phyloP scores from a whole-genome alignment of 1,140 invertebrate genomes.

The Drosophila sechellia region DNA sequence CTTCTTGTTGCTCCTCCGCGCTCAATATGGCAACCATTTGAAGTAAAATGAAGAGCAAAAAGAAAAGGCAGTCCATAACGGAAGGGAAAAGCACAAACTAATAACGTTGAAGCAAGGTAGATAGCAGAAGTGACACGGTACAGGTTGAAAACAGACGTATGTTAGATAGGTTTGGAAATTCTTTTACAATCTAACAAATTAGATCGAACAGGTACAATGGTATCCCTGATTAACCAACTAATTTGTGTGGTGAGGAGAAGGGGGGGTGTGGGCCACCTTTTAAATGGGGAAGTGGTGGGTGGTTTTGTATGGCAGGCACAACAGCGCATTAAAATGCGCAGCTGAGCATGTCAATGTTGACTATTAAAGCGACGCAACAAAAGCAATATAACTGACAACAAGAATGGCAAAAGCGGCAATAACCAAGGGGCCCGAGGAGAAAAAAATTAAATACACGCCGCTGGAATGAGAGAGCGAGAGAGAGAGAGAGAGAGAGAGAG shows the following conservation, averaged over 20 bases:
- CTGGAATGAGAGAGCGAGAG: not conserved
- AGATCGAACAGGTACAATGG: too few relatives aligned
- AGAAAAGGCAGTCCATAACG: not conserved
- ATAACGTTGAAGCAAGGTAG: constrained; percentile 19
- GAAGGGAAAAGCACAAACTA: constrained; percentile 2
- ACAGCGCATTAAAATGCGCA: constrained; percentile 72
- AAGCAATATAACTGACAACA: constrained; percentile 15
- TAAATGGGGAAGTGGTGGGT: not conserved
- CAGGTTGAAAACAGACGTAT: not conserved
- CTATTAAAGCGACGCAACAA: constrained; percentile 62
- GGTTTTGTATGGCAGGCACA: not conserved
- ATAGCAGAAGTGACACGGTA: constrained; percentile 3
- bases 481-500: not conserved
- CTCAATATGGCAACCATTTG: constrained; percentile 36
- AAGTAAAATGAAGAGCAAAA: constrained; percentile 8
- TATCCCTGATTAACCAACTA: not conserved
- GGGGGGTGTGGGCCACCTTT: not conserved
- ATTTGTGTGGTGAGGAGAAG: not conserved
- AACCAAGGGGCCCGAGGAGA: constrained; percentile 5
- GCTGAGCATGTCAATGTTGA: constrained; percentile 75
- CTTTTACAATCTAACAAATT: too few relatives aligned
- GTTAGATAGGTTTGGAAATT: too few relatives aligned
- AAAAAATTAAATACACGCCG: constrained; percentile 7
- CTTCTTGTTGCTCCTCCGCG: constrained; percentile 4
- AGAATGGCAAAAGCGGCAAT: constrained; percentile 14